A percentile compares a stretch with the other conserved stretches of the same genome.
Evolutionary conservation across 2,888 invertebrate species (phyloP).

Genomic region (Brenthis ino): DNA sequence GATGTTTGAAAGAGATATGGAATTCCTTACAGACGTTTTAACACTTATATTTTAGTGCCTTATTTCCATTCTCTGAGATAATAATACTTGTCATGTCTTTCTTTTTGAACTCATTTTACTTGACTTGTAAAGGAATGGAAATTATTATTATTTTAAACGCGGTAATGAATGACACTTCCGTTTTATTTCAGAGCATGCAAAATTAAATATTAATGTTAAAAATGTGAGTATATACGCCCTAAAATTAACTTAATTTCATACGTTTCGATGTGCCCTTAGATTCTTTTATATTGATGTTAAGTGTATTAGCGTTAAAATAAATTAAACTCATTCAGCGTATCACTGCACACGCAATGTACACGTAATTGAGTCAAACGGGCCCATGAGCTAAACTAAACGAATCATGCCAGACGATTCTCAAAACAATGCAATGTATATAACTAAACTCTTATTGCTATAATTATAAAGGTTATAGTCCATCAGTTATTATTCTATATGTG

Average conservation of each 20-base stretch:
- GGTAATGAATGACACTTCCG: slow-evolving; percentile 10
- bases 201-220: background rate
- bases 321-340: slow-evolving; percentile 40
- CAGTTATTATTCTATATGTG: slow-evolving; percentile 16
- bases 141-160: slow-evolving; percentile 19
- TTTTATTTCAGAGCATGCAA: slow-evolving; percentile 7
- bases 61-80: slow-evolving; percentile 19
- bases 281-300: slow-evolving; percentile 16
- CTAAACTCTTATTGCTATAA: slow-evolving; percentile 25
- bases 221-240: background rate
- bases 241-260: background rate
- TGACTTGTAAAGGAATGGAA: slow-evolving; percentile 22
- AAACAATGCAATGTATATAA: slow-evolving; percentile 24
- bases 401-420: slow-evolving; percentile 60
- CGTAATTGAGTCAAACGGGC: slow-evolving; percentile 63
- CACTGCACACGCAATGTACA: slow-evolving; percentile 41
- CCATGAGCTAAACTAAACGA: slow-evolving; percentile 57
- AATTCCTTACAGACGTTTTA: slow-evolving; percentile 32
- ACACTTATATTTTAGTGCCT: slow-evolving; percentile 29
- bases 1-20: slow-evolving; percentile 39
- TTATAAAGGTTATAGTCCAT: slow-evolving; percentile 31
- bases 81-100: slow-evolving; percentile 16
- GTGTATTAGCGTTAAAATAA: slow-evolving; percentile 22
- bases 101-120: slow-evolving; percentile 12
- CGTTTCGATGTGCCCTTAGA: background rate